These are phyloP conservation scores for Malacoctenus gilli DNA, from an alignment of 2,797 vertebrate species.

Conservation along the genomic window DNA sequence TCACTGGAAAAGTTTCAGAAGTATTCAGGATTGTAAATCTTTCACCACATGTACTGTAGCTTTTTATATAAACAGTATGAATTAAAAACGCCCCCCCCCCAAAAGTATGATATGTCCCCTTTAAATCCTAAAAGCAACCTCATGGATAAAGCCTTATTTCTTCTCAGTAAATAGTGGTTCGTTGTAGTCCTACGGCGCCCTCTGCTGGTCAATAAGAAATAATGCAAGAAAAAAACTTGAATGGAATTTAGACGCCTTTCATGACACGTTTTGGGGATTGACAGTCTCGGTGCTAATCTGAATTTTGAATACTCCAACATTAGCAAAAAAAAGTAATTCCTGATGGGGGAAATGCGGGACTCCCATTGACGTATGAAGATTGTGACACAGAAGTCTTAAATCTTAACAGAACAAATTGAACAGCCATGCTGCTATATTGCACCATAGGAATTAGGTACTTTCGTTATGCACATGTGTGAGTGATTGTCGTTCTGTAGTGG, in stretches of 20 bases:
- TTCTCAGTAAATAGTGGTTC: conserved; percentile 29
- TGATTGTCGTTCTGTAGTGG: conserved; percentile 35
- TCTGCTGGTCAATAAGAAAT: conserved; percentile 52
- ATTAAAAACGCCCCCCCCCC: too few relatives aligned
- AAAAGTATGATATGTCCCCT: conserved; percentile 1
- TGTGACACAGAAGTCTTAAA: conserved; percentile 25
- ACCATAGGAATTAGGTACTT: conserved; percentile 11
- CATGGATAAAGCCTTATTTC: conserved; percentile 22
- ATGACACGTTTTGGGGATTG: background rate
- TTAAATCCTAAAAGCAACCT: conserved; percentile 4
- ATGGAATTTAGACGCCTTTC: too few relatives aligned
- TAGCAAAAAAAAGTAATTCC: too few relatives aligned
- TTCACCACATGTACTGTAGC: background rate
- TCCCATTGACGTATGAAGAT: too few relatives aligned
- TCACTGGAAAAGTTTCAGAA: too few relatives aligned
- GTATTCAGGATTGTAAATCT: too few relatives aligned
- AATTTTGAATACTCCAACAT: too few relatives aligned
- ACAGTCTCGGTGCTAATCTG: conserved; percentile 14
- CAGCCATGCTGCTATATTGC: conserved; percentile 45
- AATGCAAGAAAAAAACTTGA: conserved; percentile 32
- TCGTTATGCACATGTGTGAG: conserved; percentile 23
- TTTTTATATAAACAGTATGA: background rate
- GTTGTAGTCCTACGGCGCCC: conserved; percentile 41
- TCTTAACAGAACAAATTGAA: conserved; percentile 26
- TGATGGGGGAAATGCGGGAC: too few relatives aligned